Evolutionary conservation across 2,113 vertebrate genomes (phyloP).

Genomic region (Poecile atricapillus): DNA sequence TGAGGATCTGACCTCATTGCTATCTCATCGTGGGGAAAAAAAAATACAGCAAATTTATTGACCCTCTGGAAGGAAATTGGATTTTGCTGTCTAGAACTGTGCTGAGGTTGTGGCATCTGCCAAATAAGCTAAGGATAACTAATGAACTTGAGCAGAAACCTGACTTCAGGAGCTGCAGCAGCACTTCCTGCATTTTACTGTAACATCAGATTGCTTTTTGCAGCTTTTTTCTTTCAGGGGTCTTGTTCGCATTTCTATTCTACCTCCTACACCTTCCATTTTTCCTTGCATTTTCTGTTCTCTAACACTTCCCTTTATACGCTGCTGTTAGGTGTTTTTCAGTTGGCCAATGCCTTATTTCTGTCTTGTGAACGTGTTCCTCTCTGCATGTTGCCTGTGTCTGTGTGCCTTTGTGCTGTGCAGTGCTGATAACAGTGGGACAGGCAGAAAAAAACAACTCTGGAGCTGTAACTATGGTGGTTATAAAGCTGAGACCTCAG

Average conservation of each 20-base stretch:
- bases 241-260: not conserved
- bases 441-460: rapidly evolving
- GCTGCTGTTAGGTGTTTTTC: not conserved
- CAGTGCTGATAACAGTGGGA: not conserved
- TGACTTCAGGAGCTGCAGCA: not conserved
- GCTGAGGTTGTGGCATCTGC: not conserved
- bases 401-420: not conserved
- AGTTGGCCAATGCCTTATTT: not conserved
- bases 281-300: not conserved
- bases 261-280: not conserved
- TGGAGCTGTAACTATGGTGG: not conserved
- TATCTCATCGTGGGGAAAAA: not conserved
- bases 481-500: not conserved
- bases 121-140: not conserved
- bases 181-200: not conserved
- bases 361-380: not conserved
- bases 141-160: not conserved
- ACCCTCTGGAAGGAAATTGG: not conserved
- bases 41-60: not conserved
- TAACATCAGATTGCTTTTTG: not conserved
- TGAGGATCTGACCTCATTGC: not conserved
- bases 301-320: not conserved
- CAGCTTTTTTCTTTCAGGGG: not conserved
- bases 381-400: not conserved
- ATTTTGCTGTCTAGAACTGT: not conserved